phyloP scores from a whole-genome alignment of 2,113 vertebrate genomes.

The Elephas maximus region DNA sequence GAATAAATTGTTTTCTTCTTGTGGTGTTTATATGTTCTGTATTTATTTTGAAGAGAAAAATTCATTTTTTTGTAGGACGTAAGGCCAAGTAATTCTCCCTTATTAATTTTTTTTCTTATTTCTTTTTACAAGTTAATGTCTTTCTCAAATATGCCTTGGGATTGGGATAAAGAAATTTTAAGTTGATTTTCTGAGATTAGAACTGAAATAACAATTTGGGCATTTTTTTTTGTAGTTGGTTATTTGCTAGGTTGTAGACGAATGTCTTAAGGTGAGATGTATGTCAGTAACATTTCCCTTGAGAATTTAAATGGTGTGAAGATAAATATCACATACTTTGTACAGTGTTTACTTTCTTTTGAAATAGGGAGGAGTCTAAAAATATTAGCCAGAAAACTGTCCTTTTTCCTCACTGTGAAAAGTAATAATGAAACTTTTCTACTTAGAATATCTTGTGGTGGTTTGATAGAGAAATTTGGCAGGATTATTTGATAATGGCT shows the following conservation, averaged over 20 bases:
- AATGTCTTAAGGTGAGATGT: background rate
- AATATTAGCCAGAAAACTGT: background rate
- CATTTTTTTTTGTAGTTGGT: background rate
- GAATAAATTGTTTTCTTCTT: background rate
- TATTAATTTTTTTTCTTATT: background rate
- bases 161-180: background rate
- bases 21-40: background rate
- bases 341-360: background rate
- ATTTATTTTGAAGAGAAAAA: background rate
- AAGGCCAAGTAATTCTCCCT: background rate
- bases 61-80: background rate
- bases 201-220: background rate
- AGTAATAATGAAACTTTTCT: background rate
- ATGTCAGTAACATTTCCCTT: background rate
- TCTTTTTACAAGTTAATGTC: background rate
- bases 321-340: background rate
- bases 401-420: background rate
- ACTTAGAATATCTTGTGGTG: background rate
- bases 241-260: background rate
- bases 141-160: background rate
- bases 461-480: background rate
- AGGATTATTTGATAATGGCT: background rate
- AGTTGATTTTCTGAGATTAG: background rate
- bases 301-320: background rate
- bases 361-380: background rate